Conservation (phyloP, 2,888 invertebrate species). For the Troides aeacus region DNA sequence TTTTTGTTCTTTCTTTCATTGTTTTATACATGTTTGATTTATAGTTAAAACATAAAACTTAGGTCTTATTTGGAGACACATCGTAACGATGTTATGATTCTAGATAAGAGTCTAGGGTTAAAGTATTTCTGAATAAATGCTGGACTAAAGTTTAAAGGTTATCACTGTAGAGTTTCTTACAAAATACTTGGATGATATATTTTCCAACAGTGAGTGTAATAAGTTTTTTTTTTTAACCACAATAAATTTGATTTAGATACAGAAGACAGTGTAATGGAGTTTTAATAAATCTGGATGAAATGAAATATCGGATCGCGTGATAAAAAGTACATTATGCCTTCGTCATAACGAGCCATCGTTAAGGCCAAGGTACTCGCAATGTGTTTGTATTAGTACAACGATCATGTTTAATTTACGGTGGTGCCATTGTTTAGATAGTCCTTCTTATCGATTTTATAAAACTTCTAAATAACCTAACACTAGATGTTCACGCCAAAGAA, state of each 20-base stretch:
- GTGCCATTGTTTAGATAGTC: not conserved
- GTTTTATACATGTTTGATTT: not conserved
- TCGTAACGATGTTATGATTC: not conserved
- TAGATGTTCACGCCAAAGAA: too few relatives aligned
- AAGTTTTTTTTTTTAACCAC: not conserved
- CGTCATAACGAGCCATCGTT: conserved; percentile 12
- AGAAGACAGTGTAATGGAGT: conserved; percentile 7
- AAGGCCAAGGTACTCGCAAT: not conserved
- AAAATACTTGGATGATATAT: not conserved
- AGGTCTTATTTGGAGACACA: not conserved
- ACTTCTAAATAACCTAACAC: not conserved
- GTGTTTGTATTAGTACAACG: not conserved
- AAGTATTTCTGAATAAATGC: not conserved
- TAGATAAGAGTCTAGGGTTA: not conserved
- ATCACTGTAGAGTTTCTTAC: too few relatives aligned
- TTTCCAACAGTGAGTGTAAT: not conserved
- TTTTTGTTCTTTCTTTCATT: conserved; percentile 5
- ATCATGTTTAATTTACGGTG: not conserved
- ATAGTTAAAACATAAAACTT: not conserved
- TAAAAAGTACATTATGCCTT: conserved; percentile 13
- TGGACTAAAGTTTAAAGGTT: too few relatives aligned
- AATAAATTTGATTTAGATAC: not conserved
- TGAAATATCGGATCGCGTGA: conserved; percentile 20
- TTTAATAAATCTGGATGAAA: conserved; percentile 10
- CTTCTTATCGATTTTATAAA: not conserved